Base-by-base conservation (phyloP, 2,888 invertebrate genomes). In the Diloba caeruleocephala region DNA sequence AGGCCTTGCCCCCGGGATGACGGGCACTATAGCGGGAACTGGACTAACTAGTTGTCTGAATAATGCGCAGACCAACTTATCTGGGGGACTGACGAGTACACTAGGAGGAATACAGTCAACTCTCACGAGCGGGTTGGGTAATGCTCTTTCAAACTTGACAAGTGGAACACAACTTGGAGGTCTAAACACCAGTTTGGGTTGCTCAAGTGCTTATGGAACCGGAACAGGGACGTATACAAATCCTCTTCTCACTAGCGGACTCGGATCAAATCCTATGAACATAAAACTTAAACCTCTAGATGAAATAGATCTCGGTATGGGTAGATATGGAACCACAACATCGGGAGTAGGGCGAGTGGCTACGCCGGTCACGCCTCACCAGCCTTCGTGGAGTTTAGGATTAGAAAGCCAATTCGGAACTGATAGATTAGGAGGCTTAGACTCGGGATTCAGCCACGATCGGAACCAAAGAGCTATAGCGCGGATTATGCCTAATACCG, bases 261-360 rank as follows among this genome's bases (percentile, higher is more conserved):
- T 96, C 84, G 92, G 95, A 87, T 87, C 93, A 42, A 93, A 92
- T 90, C 88, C 85, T 21, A 95, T 95, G 94, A 94, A 93, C 64
- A 94, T 94, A 73, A 96, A 96, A 86, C 89, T 96, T 85, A 96
- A 96, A 86, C 95, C 96, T 58, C 90, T 96, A 82, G 96, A 96
- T 72, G 96, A 96, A 81, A 95, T 96, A 59, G 96, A 96, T 74
- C 92, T 96, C 61, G 95, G 96, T 61, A 78, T 95, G 75, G 90
- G 94, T 74, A 93, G 95, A 79, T 95, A 93, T 79, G 94, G 92
- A 39, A 93, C 87, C 31, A 87, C 83, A 46, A 84, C 5, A 5
- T 7, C 84, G 42, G 85, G 87, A 57, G 89, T 92, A 50, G 92
- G 95, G 69, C 91, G 95, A 74, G 93, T 91, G 44, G 94, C 95